These are phyloP conservation scores for Leucoraja erinaceus DNA, from an alignment of 2,113 vertebrate species.

Conservation along the genomic window DNA sequence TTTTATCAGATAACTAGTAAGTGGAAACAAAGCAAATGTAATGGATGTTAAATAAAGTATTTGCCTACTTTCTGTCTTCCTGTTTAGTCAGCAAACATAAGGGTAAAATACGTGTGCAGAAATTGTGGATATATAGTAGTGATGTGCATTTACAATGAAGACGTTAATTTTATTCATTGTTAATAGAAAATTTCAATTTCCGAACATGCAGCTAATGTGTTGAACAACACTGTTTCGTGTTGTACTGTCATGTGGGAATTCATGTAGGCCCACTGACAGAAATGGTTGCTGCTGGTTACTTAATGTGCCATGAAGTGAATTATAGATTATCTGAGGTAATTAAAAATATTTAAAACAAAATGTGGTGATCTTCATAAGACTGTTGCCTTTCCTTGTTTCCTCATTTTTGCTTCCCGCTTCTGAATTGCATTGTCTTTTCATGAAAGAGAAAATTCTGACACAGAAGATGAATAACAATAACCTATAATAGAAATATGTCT, in stretches of 20 bases:
- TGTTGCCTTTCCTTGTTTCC: background rate
- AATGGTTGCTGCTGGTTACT: background rate
- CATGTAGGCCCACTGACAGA: background rate
- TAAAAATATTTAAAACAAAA: background rate
- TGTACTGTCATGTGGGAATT: background rate
- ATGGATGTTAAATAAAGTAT: background rate
- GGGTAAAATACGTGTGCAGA: background rate
- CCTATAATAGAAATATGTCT: too few species aligned
- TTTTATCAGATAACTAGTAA: background rate
- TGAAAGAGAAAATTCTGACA: too few species aligned
- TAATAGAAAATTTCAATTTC: too few species aligned
- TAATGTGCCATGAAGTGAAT: too few species aligned
- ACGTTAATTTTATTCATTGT: too few species aligned
- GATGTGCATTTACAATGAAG: too few species aligned
- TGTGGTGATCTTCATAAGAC: background rate
- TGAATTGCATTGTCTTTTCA: too few species aligned
- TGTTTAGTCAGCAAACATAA: background rate
- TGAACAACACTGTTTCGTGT: background rate
- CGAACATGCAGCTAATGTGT: background rate
- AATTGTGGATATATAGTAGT: too few species aligned
- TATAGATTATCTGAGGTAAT: too few species aligned
- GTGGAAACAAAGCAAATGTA: background rate
- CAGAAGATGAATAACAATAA: too few species aligned
- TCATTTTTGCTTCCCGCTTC: background rate
- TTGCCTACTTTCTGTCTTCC: background rate